Percentiles rank a stretch among this genome's conserved stretches.
These are phyloP conservation scores for Picus viridis DNA, from an alignment of 2,797 vertebrate species.

Conservation along the genomic window DNA sequence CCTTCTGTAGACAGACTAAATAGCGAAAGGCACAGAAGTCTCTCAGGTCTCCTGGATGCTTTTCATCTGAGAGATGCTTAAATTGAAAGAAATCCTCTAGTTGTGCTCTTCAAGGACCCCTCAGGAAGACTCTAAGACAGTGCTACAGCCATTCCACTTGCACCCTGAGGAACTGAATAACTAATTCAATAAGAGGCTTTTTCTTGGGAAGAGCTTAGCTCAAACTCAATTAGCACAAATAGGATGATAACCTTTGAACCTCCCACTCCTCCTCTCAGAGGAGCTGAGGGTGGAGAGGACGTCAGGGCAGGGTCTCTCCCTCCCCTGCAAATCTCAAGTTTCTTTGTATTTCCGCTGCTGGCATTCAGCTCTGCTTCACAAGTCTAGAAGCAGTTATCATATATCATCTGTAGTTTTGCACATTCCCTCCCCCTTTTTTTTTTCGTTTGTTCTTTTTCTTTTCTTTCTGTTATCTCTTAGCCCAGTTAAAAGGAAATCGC, in stretches of 20 bases:
- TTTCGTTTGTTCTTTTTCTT: too few relatives aligned
- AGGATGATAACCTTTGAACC: constrained; percentile 72
- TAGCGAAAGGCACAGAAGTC: constrained; percentile 49
- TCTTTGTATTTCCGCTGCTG: background rate
- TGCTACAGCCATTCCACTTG: constrained; percentile 32
- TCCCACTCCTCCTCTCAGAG: background rate
- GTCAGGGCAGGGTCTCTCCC: background rate
- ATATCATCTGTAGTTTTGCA: background rate
- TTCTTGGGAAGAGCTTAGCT: constrained; percentile 77
- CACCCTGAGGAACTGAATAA: constrained; percentile 49
- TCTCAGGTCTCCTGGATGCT: background rate
- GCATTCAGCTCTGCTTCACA: background rate
- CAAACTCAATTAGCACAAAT: constrained; percentile 79
- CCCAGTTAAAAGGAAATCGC: background rate
- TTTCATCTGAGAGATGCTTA: constrained; percentile 40
- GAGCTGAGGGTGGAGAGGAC: background rate
- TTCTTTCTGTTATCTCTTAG: background rate
- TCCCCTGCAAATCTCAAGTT: background rate
- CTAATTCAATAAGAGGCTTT: constrained; percentile 73
- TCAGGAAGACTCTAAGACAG: background rate
- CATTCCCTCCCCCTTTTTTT: background rate
- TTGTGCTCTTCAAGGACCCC: background rate
- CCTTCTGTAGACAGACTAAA: constrained; percentile 37
- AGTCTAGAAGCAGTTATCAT: background rate
- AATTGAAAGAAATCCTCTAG: constrained; percentile 19